Conservation (phyloP, 2,888 invertebrate genomes). For the Zootermopsis nevadensis region DNA sequence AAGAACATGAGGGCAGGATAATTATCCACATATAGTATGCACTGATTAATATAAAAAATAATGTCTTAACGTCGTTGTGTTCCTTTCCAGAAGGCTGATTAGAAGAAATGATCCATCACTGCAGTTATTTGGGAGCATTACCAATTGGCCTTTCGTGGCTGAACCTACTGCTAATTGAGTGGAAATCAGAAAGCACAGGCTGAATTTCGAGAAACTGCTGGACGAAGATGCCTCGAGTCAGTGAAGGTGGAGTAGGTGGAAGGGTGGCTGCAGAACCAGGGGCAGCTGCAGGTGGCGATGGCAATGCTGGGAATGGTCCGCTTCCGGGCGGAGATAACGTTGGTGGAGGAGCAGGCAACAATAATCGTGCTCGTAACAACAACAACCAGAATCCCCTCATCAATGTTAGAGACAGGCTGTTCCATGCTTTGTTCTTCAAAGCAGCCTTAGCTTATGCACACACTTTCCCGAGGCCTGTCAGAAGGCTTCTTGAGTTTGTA, state of each 20-base stretch:
- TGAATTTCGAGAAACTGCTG: slow-evolving; percentile 27
- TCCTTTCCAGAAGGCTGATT: slow-evolving; percentile 44
- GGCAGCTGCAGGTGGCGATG: slow-evolving; percentile 12
- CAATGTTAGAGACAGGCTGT: slow-evolving; percentile 89
- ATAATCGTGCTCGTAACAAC: slow-evolving; percentile 59
- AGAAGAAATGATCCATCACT: slow-evolving; percentile 41
- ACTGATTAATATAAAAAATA: too few species aligned
- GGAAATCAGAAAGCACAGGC: slow-evolving; percentile 39
- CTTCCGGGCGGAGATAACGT: slow-evolving; percentile 42
- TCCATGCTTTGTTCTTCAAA: slow-evolving; percentile 94
- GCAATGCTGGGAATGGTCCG: slow-evolving; percentile 16
- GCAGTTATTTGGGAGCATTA: slow-evolving; percentile 25
- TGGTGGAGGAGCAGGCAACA: slow-evolving; percentile 49
- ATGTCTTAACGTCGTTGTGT: too few species aligned
- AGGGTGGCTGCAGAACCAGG: not conserved
- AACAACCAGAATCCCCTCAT: slow-evolving; percentile 79
- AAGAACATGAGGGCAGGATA: too few species aligned
- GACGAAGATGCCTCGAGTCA: slow-evolving; percentile 47
- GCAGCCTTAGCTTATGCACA: slow-evolving; percentile 92
- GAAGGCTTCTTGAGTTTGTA: slow-evolving; percentile 86
- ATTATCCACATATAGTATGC: too few species aligned
- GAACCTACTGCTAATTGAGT: slow-evolving; percentile 23
- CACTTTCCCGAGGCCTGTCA: slow-evolving; percentile 84
- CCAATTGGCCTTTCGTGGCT: slow-evolving; percentile 39
- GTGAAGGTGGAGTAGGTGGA: slow-evolving; percentile 38